Conservation (phyloP, 2,888 invertebrate species). For the Phengaris arion region DNA sequence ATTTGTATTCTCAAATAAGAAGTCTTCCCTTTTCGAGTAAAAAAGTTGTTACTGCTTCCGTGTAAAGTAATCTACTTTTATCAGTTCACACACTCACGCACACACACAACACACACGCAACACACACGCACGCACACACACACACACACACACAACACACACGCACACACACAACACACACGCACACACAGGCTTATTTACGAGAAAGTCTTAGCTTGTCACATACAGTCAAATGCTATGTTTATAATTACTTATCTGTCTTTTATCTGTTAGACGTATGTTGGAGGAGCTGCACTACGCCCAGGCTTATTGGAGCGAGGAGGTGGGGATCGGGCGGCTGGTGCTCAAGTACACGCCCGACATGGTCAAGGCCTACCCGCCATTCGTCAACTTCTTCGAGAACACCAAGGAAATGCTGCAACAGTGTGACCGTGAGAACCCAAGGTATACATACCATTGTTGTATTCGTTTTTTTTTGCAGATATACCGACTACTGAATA, state of each 20-base stretch:
- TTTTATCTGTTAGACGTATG: slow-evolving; percentile 68
- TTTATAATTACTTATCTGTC: background rate
- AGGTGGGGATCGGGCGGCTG: slow-evolving; percentile 91
- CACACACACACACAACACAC: too few species aligned
- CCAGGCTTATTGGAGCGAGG: slow-evolving; percentile 92
- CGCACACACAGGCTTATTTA: too few species aligned
- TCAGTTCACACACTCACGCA: too few species aligned
- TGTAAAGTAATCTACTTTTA: too few species aligned
- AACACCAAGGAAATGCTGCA: slow-evolving; percentile 96
- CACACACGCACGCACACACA: too few species aligned
- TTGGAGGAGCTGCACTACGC: slow-evolving; percentile 82
- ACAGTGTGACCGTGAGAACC: slow-evolving; percentile 94
- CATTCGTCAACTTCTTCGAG: slow-evolving; percentile 99
- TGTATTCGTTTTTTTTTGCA: background rate
- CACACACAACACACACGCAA: too few species aligned
- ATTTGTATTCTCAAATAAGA: too few species aligned
- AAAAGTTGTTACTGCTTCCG: too few species aligned
- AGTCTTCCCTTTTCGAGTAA: too few species aligned
- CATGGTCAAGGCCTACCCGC: slow-evolving; percentile 96
- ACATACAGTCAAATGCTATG: background rate
- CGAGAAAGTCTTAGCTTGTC: background rate
- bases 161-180: too few species aligned
- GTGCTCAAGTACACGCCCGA: slow-evolving; percentile 93
- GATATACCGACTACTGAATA: background rate
- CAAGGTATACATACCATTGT: slow-evolving; percentile 71